Percentiles rank a stretch among this genome's conserved stretches.
These are phyloP conservation scores for Chlorops oryzae DNA, from an alignment of 1,140 invertebrate genomes.

Conservation along the genomic window DNA sequence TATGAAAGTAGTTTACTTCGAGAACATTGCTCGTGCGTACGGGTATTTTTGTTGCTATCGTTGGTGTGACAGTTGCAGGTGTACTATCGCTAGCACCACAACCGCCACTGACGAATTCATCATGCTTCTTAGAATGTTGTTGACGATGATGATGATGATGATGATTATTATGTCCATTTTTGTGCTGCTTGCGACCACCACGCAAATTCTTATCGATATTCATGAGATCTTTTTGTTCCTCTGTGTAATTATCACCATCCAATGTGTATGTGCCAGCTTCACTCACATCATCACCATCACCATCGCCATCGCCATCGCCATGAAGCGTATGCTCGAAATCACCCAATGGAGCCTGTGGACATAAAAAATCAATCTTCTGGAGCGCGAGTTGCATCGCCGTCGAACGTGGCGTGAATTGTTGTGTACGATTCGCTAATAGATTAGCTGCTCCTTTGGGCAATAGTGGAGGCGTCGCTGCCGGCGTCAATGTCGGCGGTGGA, in stretches of 20 bases:
- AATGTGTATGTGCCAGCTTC: slow-evolving; percentile 85
- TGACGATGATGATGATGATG: too few relatives aligned
- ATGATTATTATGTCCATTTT: too few relatives aligned
- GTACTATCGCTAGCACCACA: too few relatives aligned
- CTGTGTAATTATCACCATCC: slow-evolving; percentile 74
- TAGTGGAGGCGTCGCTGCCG: slow-evolving; percentile 16
- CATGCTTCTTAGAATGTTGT: not conserved
- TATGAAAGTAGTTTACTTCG: slow-evolving; percentile 57
- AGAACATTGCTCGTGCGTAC: slow-evolving; percentile 51
- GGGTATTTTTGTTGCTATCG: slow-evolving; percentile 6
- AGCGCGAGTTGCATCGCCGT: slow-evolving; percentile 43
- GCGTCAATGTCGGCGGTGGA: slow-evolving; percentile 7
- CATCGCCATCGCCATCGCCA: not conserved
- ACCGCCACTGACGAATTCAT: too few relatives aligned
- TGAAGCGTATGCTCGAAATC: slow-evolving; percentile 25
- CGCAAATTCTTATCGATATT: slow-evolving; percentile 72
- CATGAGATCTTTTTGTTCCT: slow-evolving; percentile 78
- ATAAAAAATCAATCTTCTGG: slow-evolving; percentile 38
- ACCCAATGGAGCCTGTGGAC: slow-evolving; percentile 38
- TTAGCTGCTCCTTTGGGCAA: slow-evolving; percentile 31
- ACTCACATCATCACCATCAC: slow-evolving; percentile 54
- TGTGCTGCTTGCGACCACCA: not conserved
- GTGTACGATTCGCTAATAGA: slow-evolving; percentile 35
- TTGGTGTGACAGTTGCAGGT: too few relatives aligned
- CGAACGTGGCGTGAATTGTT: slow-evolving; percentile 40